Conservation (phyloP, 2,888 invertebrate genomes). For the Podabrus alpinus region DNA sequence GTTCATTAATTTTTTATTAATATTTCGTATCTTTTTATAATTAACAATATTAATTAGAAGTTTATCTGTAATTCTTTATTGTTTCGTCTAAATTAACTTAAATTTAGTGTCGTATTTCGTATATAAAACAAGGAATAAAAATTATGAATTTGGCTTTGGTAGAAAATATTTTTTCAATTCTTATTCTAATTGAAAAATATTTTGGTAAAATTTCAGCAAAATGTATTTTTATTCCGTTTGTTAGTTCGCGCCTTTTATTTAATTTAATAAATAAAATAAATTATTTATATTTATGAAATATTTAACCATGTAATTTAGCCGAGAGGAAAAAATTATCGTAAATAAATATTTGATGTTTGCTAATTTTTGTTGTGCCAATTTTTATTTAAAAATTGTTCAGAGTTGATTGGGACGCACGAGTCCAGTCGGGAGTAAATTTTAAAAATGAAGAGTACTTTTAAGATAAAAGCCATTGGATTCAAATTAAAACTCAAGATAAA, state of each 20-base stretch:
- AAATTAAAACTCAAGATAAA: too few species aligned
- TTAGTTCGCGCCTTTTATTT: not conserved
- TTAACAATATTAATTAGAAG: conserved; percentile 3
- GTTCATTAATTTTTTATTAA: conserved; percentile 48
- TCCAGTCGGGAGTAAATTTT: too few species aligned
- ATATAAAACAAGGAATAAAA: not conserved
- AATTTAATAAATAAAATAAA: not conserved
- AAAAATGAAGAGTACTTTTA: too few species aligned
- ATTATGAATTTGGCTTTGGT: not conserved
- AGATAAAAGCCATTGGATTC: too few species aligned
- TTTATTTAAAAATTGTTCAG: not conserved
- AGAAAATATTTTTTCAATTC: not conserved
- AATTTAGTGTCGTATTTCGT: not conserved
- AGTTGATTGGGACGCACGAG: not conserved
- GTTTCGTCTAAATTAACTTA: not conserved
- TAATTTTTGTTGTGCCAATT: not conserved
- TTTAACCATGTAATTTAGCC: not conserved
- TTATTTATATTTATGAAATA: not conserved
- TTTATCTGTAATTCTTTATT: not conserved
- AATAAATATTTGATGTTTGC: not conserved
- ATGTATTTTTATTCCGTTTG: not conserved
- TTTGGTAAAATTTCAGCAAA: not conserved
- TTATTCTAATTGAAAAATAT: not conserved
- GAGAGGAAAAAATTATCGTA: not conserved
- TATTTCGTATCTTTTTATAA: conserved; percentile 37